Percentiles rank a stretch among this genome's conserved stretches.
These are phyloP conservation scores for Melanargia galathea DNA, from an alignment of 2,888 invertebrate genomes.

Conservation along the genomic window DNA sequence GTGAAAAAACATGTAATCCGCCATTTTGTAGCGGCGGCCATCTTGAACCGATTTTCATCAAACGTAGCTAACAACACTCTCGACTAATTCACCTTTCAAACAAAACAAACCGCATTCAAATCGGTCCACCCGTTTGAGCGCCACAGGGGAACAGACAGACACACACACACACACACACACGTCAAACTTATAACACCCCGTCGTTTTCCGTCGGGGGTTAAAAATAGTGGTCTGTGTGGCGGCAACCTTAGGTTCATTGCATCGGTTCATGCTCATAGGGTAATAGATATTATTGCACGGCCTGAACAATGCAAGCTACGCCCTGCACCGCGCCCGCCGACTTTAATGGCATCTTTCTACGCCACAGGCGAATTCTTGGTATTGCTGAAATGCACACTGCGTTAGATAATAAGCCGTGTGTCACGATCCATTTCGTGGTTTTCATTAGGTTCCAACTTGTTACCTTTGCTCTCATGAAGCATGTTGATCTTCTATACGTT, in stretches of 20 bases:
- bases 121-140: no score
- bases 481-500: no score
- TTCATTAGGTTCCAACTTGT: constrained; percentile 24
- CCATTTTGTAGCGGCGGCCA: no score
- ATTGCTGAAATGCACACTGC: constrained; percentile 36
- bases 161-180: background rate
- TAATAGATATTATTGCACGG: constrained; percentile 42
- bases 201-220: no score
- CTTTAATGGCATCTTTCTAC: constrained; percentile 46
- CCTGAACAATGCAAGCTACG: constrained; percentile 50
- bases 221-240: background rate
- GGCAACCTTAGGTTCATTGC: constrained; percentile 34
- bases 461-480: background rate
- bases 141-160: background rate
- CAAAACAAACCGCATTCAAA: background rate
- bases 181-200: no score
- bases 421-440: constrained; percentile 31
- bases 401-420: constrained; percentile 35
- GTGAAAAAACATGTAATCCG: no score
- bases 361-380: constrained; percentile 46
- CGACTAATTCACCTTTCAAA: no score
- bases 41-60: no score
- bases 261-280: constrained; percentile 38
- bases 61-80: no score
- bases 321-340: constrained; percentile 47